Percentiles rank a stretch among this genome's conserved stretches.
Conservation (phyloP, 2,888 invertebrate species). For the Apamea crenata region DNA sequence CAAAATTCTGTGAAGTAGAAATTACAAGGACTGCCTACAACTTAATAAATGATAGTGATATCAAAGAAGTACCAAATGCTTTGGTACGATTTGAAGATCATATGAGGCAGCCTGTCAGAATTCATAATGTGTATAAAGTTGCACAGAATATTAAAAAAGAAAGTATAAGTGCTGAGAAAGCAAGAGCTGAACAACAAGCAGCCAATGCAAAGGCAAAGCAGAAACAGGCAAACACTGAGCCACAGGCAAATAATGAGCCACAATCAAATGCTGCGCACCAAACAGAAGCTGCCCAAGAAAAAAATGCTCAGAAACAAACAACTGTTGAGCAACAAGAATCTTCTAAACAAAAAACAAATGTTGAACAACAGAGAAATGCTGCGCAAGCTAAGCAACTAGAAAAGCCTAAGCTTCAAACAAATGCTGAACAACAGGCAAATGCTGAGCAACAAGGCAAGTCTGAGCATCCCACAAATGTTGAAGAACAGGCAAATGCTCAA, state of each 20-base stretch:
- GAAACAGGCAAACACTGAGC: not conserved
- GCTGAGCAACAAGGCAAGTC: not conserved
- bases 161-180: constrained; percentile 57
- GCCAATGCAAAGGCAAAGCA: not conserved
- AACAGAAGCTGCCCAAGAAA: constrained; percentile 64
- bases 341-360: not conserved
- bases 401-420: not conserved
- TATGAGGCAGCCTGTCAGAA: constrained; percentile 94
- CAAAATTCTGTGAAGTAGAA: constrained; percentile 97
- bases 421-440: not conserved
- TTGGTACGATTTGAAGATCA: constrained; percentile 95
- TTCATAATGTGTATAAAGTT: constrained; percentile 96
- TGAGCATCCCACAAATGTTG: not conserved
- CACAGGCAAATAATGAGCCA: not conserved
- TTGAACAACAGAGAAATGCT: not conserved
- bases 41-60: constrained; percentile 72
- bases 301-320: constrained; percentile 48
- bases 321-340: constrained; percentile 1
- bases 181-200: constrained; percentile 2
- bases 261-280: not conserved
- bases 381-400: not conserved
- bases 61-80: constrained; percentile 91
- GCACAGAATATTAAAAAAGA: constrained; percentile 90
- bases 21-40: constrained; percentile 91
- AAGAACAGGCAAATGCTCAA: not conserved